Percentiles rank a stretch among this genome's conserved stretches.
Conservation (phyloP, 2,113 vertebrate genomes). For the Oreochromis spilurus region DNA sequence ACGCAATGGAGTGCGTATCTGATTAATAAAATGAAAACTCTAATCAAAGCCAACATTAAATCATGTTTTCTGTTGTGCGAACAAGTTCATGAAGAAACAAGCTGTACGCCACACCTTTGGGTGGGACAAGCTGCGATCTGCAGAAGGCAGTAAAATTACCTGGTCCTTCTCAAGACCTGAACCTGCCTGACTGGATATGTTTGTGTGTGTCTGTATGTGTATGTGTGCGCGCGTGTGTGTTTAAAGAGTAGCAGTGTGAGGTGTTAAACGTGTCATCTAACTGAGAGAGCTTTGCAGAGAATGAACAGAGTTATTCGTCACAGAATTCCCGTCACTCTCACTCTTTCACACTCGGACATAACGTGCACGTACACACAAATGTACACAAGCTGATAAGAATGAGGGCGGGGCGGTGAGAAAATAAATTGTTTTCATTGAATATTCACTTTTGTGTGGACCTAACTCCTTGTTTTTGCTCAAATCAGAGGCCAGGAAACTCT, state of each 20-base stretch:
- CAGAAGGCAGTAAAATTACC: background rate
- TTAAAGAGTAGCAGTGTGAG: background rate
- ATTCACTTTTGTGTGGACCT: background rate
- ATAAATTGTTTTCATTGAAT: background rate
- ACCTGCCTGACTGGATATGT: slow-evolving; percentile 4
- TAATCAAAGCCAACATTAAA: background rate
- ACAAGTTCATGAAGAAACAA: slow-evolving; percentile 56
- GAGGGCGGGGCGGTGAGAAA: background rate
- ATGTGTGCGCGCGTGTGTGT: background rate
- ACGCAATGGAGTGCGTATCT: background rate
- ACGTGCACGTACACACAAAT: background rate
- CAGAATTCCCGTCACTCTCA: background rate
- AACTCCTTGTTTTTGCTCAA: background rate
- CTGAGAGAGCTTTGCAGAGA: background rate
- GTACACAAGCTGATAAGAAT: background rate
- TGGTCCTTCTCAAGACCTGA: background rate
- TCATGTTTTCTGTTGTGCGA: slow-evolving; percentile 36
- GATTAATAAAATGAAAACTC: background rate
- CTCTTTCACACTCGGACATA: background rate
- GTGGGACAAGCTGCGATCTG: slow-evolving; percentile 38
- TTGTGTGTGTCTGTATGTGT: background rate
- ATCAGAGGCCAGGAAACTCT: background rate
- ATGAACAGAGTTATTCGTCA: background rate
- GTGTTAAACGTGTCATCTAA: background rate
- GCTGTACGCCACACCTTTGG: slow-evolving; percentile 4